phyloP scores from a whole-genome alignment of 2,888 invertebrate species.

The Magallana nippona region DNA sequence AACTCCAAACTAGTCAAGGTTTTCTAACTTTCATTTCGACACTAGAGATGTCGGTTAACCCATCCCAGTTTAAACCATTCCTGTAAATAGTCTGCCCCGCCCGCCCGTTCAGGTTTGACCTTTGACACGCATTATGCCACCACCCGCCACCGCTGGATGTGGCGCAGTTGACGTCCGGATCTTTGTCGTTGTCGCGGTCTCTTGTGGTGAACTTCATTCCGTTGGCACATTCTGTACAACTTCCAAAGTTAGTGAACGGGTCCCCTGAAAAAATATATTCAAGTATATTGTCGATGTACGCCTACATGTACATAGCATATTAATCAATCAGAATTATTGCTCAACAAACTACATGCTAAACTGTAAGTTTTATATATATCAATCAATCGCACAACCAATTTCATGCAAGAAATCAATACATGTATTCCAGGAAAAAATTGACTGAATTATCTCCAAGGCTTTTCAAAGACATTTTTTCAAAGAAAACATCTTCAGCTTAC shows the following conservation, averaged over 20 bases:
- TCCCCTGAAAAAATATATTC: too few relatives aligned
- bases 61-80: neutral
- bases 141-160: neutral
- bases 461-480: too few relatives aligned
- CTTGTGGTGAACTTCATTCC: conserved; percentile 6
- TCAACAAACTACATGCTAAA: too few relatives aligned
- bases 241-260: neutral
- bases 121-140: conserved; percentile 3
- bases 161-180: neutral
- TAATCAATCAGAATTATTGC: too few relatives aligned
- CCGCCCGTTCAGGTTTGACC: neutral
- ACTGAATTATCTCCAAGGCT: too few relatives aligned
- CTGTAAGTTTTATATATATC: too few relatives aligned
- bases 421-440: too few relatives aligned
- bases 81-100: neutral
- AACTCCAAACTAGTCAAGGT: neutral
- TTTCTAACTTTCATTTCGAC: neutral
- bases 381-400: too few relatives aligned
- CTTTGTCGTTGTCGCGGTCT: neutral
- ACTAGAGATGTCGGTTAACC: neutral
- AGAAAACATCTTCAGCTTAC: too few relatives aligned
- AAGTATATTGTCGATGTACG: too few relatives aligned
- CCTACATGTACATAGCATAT: too few relatives aligned
- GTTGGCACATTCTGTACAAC: conserved; percentile 9
- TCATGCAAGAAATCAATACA: too few relatives aligned